Base-by-base conservation (phyloP, 2,888 invertebrate species). In the Calameuta pallipes region DNA sequence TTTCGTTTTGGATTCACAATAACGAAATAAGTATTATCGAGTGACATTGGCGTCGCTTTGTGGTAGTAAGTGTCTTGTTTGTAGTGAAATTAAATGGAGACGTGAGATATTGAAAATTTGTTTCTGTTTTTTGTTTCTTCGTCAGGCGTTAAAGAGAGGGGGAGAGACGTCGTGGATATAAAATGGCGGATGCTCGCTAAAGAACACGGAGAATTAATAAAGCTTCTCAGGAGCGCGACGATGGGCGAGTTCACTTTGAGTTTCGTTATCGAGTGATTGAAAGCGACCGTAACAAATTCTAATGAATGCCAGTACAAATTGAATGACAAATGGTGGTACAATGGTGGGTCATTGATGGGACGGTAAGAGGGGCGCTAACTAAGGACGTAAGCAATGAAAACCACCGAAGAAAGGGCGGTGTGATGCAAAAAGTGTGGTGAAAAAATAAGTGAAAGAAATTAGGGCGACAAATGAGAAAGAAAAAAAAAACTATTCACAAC, bases 221-320 rank as follows among this genome's bases (percentile, higher is more conserved):
- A 9, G 4, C 6, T 71, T 23, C 6, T 71, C 34, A 33, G 31
- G 0, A 9, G 34, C 15, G 34, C 34, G 34, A 71, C 34, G n/a
- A 6, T 31, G 31, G 34, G 71, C 34, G 71, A 71, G 71, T 71
- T 31, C 23, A 34, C 71, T 15, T 71, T 79, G 74, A 37, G 78
- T 81, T 82, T 76, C 80, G 75, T 75, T 76, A 81, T 74, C 74
- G 56, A 77, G 75, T 81, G 78, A 82, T 76, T 76, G 71, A 81
- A 76, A 80, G 84, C 78, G 84, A 85, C 82, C 88, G 86, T 88
- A 89, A 87, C 80, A 86, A 88, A 90, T 90, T 90, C 86, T 89
- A 90, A 90, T 88, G 83, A 88, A 90, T 89, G 86, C 88, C 90
- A 90, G 90, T 90, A 90, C 90, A 90, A 90, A 90, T 89, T 85